Evolutionary conservation across 2,888 invertebrate species (phyloP), one percentile per base, ranked within the genome.

Genomic region (Loripinus fragilis): DNA sequence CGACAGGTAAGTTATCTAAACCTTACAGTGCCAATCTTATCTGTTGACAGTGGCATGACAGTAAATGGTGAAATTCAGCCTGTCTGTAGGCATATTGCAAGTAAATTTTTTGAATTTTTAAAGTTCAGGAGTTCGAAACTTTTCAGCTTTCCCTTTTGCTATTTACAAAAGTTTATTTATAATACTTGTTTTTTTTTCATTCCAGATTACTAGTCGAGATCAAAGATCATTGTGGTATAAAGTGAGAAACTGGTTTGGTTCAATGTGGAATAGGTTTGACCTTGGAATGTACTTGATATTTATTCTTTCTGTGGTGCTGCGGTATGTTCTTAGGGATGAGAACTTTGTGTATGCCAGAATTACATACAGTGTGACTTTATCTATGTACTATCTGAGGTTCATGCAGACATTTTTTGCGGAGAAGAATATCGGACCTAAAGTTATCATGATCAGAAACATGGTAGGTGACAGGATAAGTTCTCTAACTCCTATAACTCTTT

Each of bases 401-500:
- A 91, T 93, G 90, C 92, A 93, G 85, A 82, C 83, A 52, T 93
- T 93, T 87, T 93, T 90, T 80, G 91, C 91, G 7, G 87, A 88
- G 74, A 91, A 91, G 78, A 90, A 92, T 69, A 90, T 93, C 65
- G 93, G 93, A 68, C 93, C 93, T 1, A 93, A 93, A 84, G 93
- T 93, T 74, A 92, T 93, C 85, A 93, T 93, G 93, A 93, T 93
- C 30, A 87, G 87, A 33, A 89, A 87, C 81, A 93, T 93, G 93
- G 93, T 93, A 75, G 84, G 90, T 77, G n/a, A n/a, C n/a, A n/a
- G n/a, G n/a, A n/a, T n/a, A n/a, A n/a, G n/a, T n/a, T n/a, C n/a
- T n/a, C n/a, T n/a, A n/a, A n/a, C n/a, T n/a, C n/a, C n/a, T n/a
- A n/a, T n/a, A n/a, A n/a, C n/a, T n/a, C n/a, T n/a, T n/a, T n/a